A percentile compares a stretch with the other conserved stretches of the same genome.
phyloP scores from a whole-genome alignment of 2,113 vertebrate genomes.

The Sarotherodon lohbergeri region DNA sequence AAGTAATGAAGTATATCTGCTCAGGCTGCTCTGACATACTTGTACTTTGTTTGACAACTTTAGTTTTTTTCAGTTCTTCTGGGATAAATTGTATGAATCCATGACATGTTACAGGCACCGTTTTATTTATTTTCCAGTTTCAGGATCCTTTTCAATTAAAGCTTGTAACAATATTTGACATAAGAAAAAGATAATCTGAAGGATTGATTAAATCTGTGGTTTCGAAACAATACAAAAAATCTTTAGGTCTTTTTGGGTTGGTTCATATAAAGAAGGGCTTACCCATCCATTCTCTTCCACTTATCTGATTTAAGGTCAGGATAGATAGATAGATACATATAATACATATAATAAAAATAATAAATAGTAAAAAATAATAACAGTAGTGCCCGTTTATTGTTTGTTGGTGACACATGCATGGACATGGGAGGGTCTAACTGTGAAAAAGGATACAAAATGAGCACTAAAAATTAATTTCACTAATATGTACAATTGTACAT shows the following conservation, averaged over 20 bases:
- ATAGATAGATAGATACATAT: not conserved
- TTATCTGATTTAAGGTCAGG: not conserved
- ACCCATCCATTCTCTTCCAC: not conserved
- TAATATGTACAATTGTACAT: not conserved
- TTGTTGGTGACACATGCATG: not conserved
- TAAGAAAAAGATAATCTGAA: not conserved
- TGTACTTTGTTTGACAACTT: not conserved
- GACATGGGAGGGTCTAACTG: not conserved
- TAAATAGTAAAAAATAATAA: not conserved
- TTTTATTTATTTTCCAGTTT: not conserved
- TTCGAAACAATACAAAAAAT: rapidly evolving
- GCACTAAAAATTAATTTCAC: not conserved
- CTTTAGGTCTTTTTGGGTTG: not conserved
- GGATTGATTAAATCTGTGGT: not conserved
- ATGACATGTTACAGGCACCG: not conserved
- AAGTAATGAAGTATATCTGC: not conserved
- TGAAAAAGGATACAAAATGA: not conserved
- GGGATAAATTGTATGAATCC: not conserved
- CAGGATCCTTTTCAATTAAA: not conserved
- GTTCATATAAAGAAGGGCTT: not conserved
- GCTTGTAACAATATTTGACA: not conserved
- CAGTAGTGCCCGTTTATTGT: not conserved
- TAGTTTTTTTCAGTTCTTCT: not conserved
- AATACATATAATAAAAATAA: not conserved
- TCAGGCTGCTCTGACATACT: not conserved